Conservation (phyloP, 2,888 invertebrate species). For the Nymphalis polychloros region DNA sequence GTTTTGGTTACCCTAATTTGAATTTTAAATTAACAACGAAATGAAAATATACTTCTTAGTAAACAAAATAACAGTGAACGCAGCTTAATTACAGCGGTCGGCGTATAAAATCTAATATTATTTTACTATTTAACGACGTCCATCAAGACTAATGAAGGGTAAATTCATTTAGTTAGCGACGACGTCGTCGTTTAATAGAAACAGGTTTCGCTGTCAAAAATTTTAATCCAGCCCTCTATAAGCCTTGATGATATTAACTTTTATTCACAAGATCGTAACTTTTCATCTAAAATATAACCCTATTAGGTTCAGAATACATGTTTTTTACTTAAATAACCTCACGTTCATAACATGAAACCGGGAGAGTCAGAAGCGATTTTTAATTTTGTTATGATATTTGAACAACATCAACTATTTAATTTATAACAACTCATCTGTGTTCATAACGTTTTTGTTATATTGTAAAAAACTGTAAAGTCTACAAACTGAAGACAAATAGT, state of each 20-base stretch:
- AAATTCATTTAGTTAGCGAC: constrained; percentile 50
- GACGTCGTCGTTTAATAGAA: constrained; percentile 41
- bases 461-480: too few species aligned
- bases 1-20: constrained; percentile 7
- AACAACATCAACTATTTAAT: too few species aligned
- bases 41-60: constrained; percentile 25
- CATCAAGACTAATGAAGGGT: constrained; percentile 59
- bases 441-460: too few species aligned
- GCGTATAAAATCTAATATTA: constrained; percentile 44
- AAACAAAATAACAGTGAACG: constrained; percentile 32
- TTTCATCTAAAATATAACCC: constrained; percentile 17
- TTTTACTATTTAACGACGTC: constrained; percentile 53
- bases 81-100: constrained; percentile 41
- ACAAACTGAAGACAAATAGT: too few species aligned
- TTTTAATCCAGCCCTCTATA: constrained; percentile 31
- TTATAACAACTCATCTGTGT: too few species aligned
- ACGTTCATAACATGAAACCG: background rate
- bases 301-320: background rate
- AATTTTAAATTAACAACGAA: constrained; percentile 24
- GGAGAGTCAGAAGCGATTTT: too few species aligned
- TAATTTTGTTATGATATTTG: too few species aligned
- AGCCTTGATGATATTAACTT: constrained; percentile 26
- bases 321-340: background rate
- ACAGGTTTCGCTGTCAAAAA: constrained; percentile 34
- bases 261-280: constrained; percentile 31